Base-by-base conservation (phyloP, 1,140 invertebrate species). In the Pentalonia nigronervosa region DNA sequence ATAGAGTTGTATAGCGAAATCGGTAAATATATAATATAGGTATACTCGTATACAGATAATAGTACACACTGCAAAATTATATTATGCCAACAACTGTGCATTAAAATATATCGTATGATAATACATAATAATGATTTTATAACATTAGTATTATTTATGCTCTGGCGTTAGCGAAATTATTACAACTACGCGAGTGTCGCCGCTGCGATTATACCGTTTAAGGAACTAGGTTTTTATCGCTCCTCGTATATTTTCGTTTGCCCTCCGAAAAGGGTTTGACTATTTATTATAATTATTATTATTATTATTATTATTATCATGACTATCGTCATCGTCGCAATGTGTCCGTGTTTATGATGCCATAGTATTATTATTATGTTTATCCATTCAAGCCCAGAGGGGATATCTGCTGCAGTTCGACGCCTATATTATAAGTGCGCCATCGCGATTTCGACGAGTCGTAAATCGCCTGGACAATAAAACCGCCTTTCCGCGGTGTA, bases 391-490 rank as follows among this genome's bases (percentile, higher is more conserved):
- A 45, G 21, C 36, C 83, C 21, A 20, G 83, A 41, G 83, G 60
- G 83, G 83, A 84, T 84, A 84, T 84, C 83, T 11, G 45, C 23
- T 76, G 60, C 60, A 76, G 60, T 76, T 86, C 25, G 84, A 30
- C 14, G 84, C 7, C 25, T n/a, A 67, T 14, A 67, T 53, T 20
- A 11, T 67, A 17, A 17, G n/a, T 67, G n/a, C 21, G 25, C 83
- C 36, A 30, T 47, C 84, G 36, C 25, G 41, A 25, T 86, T 86
- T 47, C 23, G 84, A 25, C 45, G 30, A 47, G 41, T n/a, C 84
- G 84, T 86, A 86, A 86, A 47, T 86, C 41, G 60, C 60, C 14
- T 11, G 45, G 84, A 86, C 84, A 86, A 86, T 86, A 20, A 86
- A 86, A 86, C 25, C 23, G 30, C 84, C 45, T 86, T 86, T 11